These are phyloP conservation scores for Acipenser oxyrinchus DNA, from an alignment of 2,797 vertebrate species.

Conservation along the genomic window DNA sequence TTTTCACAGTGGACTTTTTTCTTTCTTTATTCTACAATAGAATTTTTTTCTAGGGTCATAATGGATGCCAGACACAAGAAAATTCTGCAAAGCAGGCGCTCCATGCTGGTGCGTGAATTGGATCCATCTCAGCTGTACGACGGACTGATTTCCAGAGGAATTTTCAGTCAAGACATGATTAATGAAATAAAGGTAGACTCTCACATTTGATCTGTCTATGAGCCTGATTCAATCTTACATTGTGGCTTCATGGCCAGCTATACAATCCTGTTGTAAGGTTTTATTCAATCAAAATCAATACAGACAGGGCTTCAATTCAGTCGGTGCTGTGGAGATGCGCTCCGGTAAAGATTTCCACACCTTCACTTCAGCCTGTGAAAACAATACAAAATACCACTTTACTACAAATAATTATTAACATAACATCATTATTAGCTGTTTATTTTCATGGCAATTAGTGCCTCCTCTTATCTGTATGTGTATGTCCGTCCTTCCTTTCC, in stretches of 20 bases:
- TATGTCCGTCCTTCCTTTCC: too few relatives aligned
- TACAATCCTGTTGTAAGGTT: too few relatives aligned
- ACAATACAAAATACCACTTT: too few relatives aligned
- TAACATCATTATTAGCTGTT: too few relatives aligned
- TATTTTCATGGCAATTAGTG: too few relatives aligned
- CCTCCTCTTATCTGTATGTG: too few relatives aligned
- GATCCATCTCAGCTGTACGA: conserved; percentile 63
- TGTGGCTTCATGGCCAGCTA: background rate
- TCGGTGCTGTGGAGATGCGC: too few relatives aligned
- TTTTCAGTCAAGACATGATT: conserved; percentile 81
- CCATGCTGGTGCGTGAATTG: conserved; percentile 56
- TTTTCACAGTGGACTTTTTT: background rate
- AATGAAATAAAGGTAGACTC: conserved; percentile 77
- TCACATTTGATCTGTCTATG: background rate
- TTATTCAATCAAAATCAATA: too few relatives aligned
- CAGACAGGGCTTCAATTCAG: too few relatives aligned
- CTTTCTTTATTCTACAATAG: background rate
- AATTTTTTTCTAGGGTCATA: background rate
- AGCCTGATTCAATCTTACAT: background rate
- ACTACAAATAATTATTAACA: too few relatives aligned
- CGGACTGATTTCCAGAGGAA: conserved; percentile 53
- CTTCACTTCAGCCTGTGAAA: too few relatives aligned
- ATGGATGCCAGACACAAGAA: conserved; percentile 70
- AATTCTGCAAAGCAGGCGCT: conserved; percentile 57
- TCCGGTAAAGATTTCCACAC: too few relatives aligned